These are phyloP conservation scores for Sarcophilus harrisii DNA, from an alignment of 2,797 vertebrate species.

Conservation along the genomic window DNA sequence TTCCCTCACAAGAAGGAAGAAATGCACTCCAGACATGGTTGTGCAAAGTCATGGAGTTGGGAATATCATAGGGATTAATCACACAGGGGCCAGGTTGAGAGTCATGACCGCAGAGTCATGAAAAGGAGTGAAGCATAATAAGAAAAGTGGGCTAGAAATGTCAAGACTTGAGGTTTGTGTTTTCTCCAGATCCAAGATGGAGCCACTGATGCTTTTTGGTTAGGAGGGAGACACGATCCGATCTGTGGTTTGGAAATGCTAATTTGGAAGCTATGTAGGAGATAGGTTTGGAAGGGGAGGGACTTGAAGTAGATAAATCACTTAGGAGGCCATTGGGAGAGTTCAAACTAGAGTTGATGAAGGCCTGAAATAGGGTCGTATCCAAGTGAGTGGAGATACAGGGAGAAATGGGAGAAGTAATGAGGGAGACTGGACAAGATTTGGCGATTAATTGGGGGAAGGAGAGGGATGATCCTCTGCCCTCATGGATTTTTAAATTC, in stretches of 20 bases:
- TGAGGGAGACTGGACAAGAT: neutral
- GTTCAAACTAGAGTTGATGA: neutral
- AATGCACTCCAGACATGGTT: neutral
- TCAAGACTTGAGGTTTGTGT: neutral
- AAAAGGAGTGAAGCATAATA: neutral
- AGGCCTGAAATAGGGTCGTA: neutral
- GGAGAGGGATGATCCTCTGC: neutral
- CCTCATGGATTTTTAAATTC: neutral
- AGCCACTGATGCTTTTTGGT: neutral
- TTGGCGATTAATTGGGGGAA: neutral
- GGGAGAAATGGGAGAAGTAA: neutral
- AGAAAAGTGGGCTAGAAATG: neutral
- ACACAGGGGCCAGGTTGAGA: neutral
- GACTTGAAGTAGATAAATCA: neutral
- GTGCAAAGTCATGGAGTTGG: neutral
- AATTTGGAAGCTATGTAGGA: neutral
- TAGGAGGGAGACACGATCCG: neutral
- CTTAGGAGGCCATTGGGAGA: neutral
- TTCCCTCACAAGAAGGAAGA: neutral
- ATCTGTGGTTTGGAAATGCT: neutral
- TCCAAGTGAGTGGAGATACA: neutral
- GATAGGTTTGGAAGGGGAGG: neutral
- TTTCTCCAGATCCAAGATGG: neutral
- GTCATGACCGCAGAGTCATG: neutral
- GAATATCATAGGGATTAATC: neutral